Evolutionary conservation across 1,140 invertebrate genomes (phyloP).

Genomic region (Triops cancriformis): DNA sequence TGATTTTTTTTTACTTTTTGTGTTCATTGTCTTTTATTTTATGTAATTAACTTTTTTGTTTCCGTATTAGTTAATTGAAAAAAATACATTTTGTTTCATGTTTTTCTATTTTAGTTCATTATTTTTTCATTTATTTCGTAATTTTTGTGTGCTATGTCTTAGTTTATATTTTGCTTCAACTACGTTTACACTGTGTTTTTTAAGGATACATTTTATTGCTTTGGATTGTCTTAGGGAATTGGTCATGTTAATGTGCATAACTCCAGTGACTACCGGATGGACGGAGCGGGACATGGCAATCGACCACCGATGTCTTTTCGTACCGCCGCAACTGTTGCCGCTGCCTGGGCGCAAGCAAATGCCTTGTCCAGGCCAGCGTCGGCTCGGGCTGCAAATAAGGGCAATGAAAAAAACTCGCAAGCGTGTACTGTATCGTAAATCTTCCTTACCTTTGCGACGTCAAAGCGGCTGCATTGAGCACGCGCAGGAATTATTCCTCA

Average conservation of each 20-base stretch:
- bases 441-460: background rate
- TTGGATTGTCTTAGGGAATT: background rate
- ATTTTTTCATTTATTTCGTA: too few relatives aligned
- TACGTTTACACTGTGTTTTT: too few relatives aligned
- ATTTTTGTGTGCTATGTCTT: too few relatives aligned
- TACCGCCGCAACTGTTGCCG: slow-evolving; percentile 23
- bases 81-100: too few relatives aligned
- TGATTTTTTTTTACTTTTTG: too few relatives aligned
- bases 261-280: background rate
- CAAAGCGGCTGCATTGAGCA: too few relatives aligned
- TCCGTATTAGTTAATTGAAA: too few relatives aligned
- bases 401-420: background rate
- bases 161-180: too few relatives aligned
- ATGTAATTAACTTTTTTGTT: too few relatives aligned
- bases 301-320: slow-evolving; percentile 8
- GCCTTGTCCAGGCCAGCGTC: background rate
- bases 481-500: too few relatives aligned
- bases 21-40: too few relatives aligned
- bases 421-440: background rate
- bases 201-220: background rate
- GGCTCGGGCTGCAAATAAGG: background rate
- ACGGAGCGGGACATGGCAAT: background rate
- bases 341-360: slow-evolving; percentile 24
- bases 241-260: background rate
- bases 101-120: too few relatives aligned